Conservation (phyloP, 2,113 vertebrate genomes). For the Chlorodrepanis virens region DNA sequence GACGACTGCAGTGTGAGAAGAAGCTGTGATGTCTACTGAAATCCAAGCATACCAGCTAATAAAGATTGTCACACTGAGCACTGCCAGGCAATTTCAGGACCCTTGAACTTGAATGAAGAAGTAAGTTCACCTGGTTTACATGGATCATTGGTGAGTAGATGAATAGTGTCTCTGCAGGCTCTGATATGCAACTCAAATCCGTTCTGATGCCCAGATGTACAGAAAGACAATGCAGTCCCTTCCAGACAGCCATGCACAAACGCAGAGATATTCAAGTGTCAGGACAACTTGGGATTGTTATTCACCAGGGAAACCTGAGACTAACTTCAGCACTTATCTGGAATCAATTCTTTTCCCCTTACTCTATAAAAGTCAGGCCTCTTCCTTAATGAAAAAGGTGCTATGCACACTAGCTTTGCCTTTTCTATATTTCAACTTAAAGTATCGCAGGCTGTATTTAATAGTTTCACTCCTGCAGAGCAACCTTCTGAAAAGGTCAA, state of each 20-base stretch:
- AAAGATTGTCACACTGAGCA: not conserved
- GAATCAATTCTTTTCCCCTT: conserved; percentile 7
- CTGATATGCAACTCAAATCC: not conserved
- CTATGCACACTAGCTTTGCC: conserved; percentile 25
- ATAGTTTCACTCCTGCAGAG: conserved; percentile 29
- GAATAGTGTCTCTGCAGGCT: not conserved
- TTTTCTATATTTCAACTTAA: not conserved
- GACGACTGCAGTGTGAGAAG: not conserved
- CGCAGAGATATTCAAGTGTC: not conserved
- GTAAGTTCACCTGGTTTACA: not conserved
- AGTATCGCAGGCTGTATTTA: conserved; percentile 19
- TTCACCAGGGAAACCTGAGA: not conserved
- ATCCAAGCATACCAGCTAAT: not conserved
- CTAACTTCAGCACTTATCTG: conserved; percentile 27
- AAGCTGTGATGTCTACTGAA: not conserved
- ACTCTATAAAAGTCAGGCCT: conserved; percentile 26
- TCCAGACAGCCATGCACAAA: not conserved
- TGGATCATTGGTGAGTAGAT: not conserved
- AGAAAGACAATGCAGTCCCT: not conserved
- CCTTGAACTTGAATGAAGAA: not conserved
- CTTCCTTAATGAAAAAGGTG: conserved; percentile 1
- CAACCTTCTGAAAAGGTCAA: conserved; percentile 67
- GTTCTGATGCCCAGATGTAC: not conserved
- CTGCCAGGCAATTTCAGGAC: not conserved
- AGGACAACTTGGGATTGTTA: not conserved